These are phyloP conservation scores for Syngnathus scovelli DNA, from an alignment of 2,113 vertebrate species.

Conservation along the genomic window DNA sequence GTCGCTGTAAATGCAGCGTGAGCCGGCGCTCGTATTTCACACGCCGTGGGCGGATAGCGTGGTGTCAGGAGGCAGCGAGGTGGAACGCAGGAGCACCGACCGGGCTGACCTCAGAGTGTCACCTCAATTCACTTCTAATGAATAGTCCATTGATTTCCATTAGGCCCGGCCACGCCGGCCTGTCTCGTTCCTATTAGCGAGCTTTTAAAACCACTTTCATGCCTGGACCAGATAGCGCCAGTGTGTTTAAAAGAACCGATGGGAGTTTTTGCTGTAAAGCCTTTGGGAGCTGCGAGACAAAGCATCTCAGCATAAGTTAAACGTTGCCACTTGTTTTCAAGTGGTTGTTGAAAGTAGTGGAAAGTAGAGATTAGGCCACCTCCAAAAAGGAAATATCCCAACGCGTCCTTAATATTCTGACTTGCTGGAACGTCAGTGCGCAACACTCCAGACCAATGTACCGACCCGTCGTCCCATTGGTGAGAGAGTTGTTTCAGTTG, in stretches of 20 bases:
- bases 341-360: background rate
- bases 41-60: conserved; percentile 1
- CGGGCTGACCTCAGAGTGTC: conserved; percentile 32
- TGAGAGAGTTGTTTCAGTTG: conserved; percentile 20
- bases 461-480: conserved; percentile 17
- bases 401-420: background rate
- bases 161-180: conserved; percentile 62
- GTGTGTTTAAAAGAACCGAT: conserved; percentile 20
- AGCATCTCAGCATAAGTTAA: conserved; percentile 1
- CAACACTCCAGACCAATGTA: conserved; percentile 13
- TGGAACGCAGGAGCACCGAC: conserved; percentile 31
- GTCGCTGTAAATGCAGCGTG: conserved; percentile 18
- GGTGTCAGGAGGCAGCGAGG: conserved; percentile 29
- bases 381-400: background rate
- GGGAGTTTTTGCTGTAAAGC: conserved; percentile 29
- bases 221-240: conserved; percentile 23
- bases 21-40: conserved; percentile 43
- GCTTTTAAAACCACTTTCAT: conserved; percentile 51
- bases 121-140: conserved; percentile 73
- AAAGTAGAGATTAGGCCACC: conserved; percentile 4
- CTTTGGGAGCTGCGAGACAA: background rate
- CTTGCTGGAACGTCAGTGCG: conserved; percentile 16
- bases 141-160: conserved; percentile 79
- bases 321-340: background rate
- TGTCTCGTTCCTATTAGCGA: conserved; percentile 70